These are phyloP conservation scores for Pseudobourletiella spinata DNA, from an alignment of 1,140 invertebrate species.

Conservation along the genomic window DNA sequence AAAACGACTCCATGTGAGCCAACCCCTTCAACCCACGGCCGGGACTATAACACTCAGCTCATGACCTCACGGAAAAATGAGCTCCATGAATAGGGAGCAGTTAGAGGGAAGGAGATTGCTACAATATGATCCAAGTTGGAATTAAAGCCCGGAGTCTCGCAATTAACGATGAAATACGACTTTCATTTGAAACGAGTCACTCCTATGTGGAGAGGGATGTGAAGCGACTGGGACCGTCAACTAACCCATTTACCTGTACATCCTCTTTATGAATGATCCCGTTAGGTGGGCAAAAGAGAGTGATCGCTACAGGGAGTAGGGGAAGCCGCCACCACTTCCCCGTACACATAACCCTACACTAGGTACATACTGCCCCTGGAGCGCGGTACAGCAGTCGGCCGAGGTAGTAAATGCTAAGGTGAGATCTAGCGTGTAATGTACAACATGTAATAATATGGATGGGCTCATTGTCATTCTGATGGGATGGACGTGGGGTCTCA, in stretches of 20 bases:
- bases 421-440: not conserved
- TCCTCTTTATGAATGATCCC: not conserved
- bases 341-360: too few relatives aligned
- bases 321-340: too few relatives aligned
- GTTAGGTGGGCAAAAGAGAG: too few relatives aligned
- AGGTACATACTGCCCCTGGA: too few relatives aligned
- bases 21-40: too few relatives aligned
- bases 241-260: not conserved
- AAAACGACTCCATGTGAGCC: too few relatives aligned
- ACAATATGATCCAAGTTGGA: conserved; percentile 4
- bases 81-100: not conserved
- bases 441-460: not conserved
- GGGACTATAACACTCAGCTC: too few relatives aligned
- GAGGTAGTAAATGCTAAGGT: too few relatives aligned
- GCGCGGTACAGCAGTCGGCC: too few relatives aligned
- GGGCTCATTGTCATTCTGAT: not conserved
- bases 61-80: conserved; percentile 2
- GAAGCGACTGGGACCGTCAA: conserved; percentile 16
- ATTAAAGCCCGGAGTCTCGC: conserved; percentile 7
- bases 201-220: conserved; percentile 4
- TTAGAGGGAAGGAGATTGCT: conserved; percentile 5
- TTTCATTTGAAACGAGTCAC: conserved; percentile 35
- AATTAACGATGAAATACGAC: conserved; percentile 35
- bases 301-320: too few relatives aligned
- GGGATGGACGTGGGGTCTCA: too few relatives aligned